Percentiles rank a stretch among this genome's conserved stretches.
These are phyloP conservation scores for Acrocyrtus sp. DNA, from an alignment of 2,888 invertebrate species.

Conservation along the genomic window DNA sequence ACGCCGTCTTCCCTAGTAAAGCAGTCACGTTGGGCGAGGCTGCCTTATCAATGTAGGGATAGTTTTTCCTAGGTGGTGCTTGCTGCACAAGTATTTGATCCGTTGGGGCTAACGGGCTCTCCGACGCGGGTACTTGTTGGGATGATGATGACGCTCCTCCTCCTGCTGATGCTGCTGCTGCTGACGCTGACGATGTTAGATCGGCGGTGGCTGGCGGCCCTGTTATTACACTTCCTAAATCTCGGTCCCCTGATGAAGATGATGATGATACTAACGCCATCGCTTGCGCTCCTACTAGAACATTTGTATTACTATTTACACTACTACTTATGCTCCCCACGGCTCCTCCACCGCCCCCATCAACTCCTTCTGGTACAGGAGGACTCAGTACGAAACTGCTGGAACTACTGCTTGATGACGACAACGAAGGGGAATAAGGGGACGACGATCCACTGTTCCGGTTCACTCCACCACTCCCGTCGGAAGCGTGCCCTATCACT, in stretches of 20 bases:
- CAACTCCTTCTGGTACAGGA: too few species aligned
- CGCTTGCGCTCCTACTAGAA: slow-evolving; percentile 15
- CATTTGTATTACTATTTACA: slow-evolving; percentile 4
- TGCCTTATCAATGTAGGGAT: slow-evolving; percentile 79
- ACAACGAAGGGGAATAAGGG: slow-evolving; percentile 3
- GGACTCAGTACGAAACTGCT: slow-evolving; percentile 19
- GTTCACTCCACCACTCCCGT: slow-evolving; percentile 47
- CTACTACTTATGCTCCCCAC: slow-evolving; percentile 8
- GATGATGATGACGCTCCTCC: too few species aligned
- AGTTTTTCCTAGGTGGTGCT: slow-evolving; percentile 38
- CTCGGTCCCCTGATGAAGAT: slow-evolving; percentile 41
- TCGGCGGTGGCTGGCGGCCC: slow-evolving; percentile 37
- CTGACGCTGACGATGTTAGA: slow-evolving; percentile 9
- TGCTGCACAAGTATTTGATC: slow-evolving; percentile 18
- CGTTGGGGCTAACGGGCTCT: slow-evolving; percentile 26
- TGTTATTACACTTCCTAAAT: slow-evolving; percentile 31
- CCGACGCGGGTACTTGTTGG: slow-evolving; percentile 27
- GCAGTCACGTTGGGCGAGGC: slow-evolving; percentile 82
- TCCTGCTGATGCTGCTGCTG: too few species aligned
- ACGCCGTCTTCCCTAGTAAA: slow-evolving; percentile 87
- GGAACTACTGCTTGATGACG: not conserved
- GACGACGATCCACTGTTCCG: slow-evolving; percentile 20
- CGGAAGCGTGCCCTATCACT: slow-evolving; percentile 63
- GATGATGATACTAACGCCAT: slow-evolving; percentile 17
- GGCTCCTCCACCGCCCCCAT: too few species aligned